phyloP scores from a whole-genome alignment of 2,888 invertebrate species.

The Elegia similella region DNA sequence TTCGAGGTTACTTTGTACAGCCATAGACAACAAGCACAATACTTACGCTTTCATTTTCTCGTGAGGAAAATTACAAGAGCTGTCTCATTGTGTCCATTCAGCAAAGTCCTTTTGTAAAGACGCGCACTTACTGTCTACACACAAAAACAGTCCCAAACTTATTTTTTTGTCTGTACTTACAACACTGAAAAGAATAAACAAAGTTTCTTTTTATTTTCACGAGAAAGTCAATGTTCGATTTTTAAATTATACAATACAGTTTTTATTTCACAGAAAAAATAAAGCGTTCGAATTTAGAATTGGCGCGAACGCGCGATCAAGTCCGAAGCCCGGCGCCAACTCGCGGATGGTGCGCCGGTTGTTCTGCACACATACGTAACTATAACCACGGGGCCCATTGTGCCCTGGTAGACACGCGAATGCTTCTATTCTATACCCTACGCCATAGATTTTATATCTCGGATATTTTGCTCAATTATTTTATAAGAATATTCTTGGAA shows the following conservation, averaged over 20 bases:
- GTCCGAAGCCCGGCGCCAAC: slow-evolving; percentile 71
- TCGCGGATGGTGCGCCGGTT: slow-evolving; percentile 59
- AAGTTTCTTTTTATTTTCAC: not conserved
- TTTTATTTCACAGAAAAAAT: slow-evolving; percentile 28
- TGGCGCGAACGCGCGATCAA: slow-evolving; percentile 70
- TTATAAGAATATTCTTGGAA: too few species aligned
- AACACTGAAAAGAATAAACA: slow-evolving; percentile 27
- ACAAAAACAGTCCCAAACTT: slow-evolving; percentile 37
- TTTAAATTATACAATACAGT: slow-evolving; percentile 18
- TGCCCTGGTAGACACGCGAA: slow-evolving; percentile 67
- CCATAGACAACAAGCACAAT: slow-evolving; percentile 51
- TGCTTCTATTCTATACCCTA: slow-evolving; percentile 53
- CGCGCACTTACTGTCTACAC: slow-evolving; percentile 44
- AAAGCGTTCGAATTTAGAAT: slow-evolving; percentile 50
- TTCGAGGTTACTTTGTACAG: not conserved
- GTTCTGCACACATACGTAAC: slow-evolving; percentile 54
- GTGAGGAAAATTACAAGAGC: slow-evolving; percentile 64
- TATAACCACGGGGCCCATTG: slow-evolving; percentile 68
- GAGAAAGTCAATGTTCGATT: slow-evolving; percentile 7
- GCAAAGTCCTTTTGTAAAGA: slow-evolving; percentile 45
- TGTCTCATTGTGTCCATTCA: slow-evolving; percentile 65
- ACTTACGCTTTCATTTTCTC: slow-evolving; percentile 78
- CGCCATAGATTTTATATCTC: slow-evolving; percentile 47
- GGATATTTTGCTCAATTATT: not conserved
- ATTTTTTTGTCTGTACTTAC: slow-evolving; percentile 31